These are phyloP conservation scores for Plectrocnemia conspersa DNA, from an alignment of 1,140 invertebrate genomes.

Conservation along the genomic window DNA sequence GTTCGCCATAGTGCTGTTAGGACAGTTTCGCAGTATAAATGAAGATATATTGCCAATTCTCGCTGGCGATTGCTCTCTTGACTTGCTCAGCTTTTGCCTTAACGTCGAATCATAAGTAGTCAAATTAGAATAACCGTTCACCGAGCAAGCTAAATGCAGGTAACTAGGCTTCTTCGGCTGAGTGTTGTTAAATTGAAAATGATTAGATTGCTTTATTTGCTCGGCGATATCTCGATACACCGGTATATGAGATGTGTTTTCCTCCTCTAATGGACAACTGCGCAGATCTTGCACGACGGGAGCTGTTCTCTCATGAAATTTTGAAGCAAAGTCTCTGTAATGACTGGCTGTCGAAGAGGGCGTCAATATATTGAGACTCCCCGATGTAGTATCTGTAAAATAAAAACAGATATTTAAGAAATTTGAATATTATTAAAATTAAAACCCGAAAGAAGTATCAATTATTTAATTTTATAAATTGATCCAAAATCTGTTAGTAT, in stretches of 20 bases:
- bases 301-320: constrained; percentile 50
- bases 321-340: constrained; percentile 54
- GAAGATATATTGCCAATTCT: constrained; percentile 41
- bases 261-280: constrained; percentile 16
- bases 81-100: constrained; percentile 63
- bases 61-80: constrained; percentile 63
- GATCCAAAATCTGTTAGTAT: neutral
- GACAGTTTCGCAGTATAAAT: constrained; percentile 41
- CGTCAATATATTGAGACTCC: constrained; percentile 55
- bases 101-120: constrained; percentile 77
- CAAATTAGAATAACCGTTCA: constrained; percentile 82
- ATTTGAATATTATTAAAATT: neutral
- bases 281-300: constrained; percentile 39
- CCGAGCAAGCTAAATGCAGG: constrained; percentile 79
- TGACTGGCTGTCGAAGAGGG: constrained; percentile 56
- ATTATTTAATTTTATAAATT: neutral
- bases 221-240: constrained; percentile 37
- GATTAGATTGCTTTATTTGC: constrained; percentile 40
- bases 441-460: neutral
- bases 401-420: neutral
- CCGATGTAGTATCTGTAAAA: constrained; percentile 51
- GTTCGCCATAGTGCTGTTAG: constrained; percentile 37
- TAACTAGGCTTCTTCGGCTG: constrained; percentile 69
- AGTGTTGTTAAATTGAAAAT: constrained; percentile 38
- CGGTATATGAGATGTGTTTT: neutral